Conservation (phyloP, 2,797 vertebrate species). For the Mormyrops boulengeri region DNA sequence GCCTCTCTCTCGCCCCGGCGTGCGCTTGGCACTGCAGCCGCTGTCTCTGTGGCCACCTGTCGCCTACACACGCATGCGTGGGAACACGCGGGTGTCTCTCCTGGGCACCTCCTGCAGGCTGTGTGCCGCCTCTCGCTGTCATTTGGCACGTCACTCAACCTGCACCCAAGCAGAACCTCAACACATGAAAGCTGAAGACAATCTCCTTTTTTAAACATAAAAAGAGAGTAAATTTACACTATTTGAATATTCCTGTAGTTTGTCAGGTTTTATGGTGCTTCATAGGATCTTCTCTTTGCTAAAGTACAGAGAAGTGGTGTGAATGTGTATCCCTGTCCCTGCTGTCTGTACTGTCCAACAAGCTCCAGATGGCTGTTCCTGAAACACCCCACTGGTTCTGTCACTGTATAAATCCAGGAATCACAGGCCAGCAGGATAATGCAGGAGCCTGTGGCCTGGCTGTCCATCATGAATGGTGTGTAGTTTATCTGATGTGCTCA, state of each 20-base stretch:
- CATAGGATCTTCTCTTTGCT: neutral
- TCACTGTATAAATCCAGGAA: neutral
- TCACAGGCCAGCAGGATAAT: neutral
- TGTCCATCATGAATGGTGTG: neutral
- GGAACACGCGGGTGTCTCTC: neutral
- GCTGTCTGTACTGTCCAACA: neutral
- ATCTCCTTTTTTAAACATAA: neutral
- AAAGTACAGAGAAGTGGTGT: neutral
- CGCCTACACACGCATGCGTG: neutral
- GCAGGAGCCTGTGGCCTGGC: neutral
- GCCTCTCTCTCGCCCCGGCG: slow-evolving; percentile 18
- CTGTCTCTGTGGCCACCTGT: neutral
- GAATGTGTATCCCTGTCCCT: neutral
- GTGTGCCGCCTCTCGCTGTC: neutral
- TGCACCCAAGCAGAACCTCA: neutral
- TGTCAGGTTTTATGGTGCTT: neutral
- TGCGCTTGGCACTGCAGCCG: neutral
- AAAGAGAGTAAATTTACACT: neutral
- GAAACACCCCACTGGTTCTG: neutral
- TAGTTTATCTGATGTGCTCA: neutral
- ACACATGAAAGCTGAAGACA: neutral
- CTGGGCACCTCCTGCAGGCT: neutral
- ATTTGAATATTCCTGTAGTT: neutral
- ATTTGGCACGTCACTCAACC: neutral
- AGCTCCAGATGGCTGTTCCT: neutral